Percentiles rank a stretch among this genome's conserved stretches.
Evolutionary conservation across 2,797 vertebrate genomes (phyloP).

Genomic region (Nannoperca australis): DNA sequence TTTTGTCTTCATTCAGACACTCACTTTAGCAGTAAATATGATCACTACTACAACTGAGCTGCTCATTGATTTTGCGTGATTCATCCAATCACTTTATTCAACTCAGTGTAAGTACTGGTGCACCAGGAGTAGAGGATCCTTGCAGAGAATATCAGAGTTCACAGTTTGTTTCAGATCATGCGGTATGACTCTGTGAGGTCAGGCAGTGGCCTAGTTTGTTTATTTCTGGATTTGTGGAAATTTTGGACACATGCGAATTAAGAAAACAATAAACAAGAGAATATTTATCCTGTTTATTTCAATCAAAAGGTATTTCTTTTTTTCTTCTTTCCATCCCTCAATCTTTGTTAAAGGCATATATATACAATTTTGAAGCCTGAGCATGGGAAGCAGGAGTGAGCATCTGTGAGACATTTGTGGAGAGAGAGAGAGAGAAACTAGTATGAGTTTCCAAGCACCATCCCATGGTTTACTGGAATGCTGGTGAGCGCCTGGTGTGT

Average conservation of each 20-base stretch:
- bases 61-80: conserved; percentile 13
- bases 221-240: conserved; percentile 22
- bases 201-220: conserved; percentile 28
- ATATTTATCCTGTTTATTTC: conserved; percentile 68
- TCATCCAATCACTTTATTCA: background rate
- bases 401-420: conserved; percentile 86
- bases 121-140: conserved; percentile 1
- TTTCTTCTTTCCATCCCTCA: conserved; percentile 34
- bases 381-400: conserved; percentile 57
- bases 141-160: conserved; percentile 19
- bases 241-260: conserved; percentile 31
- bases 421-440: conserved; percentile 69
- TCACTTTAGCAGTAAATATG: conserved; percentile 7
- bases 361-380: conserved; percentile 39
- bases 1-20: conserved; percentile 1
- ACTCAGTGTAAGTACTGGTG: background rate
- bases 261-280: conserved; percentile 31
- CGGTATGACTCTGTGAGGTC: conserved; percentile 28
- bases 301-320: conserved; percentile 52
- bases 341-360: conserved; percentile 42
- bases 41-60: conserved; percentile 4
- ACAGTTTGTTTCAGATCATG: conserved; percentile 19
- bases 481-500: conserved; percentile 79
- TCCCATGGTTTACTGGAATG: conserved; percentile 81
- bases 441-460: conserved; percentile 79